Conservation (phyloP, 2,113 vertebrate genomes). For the Macquaria ambigua region DNA sequence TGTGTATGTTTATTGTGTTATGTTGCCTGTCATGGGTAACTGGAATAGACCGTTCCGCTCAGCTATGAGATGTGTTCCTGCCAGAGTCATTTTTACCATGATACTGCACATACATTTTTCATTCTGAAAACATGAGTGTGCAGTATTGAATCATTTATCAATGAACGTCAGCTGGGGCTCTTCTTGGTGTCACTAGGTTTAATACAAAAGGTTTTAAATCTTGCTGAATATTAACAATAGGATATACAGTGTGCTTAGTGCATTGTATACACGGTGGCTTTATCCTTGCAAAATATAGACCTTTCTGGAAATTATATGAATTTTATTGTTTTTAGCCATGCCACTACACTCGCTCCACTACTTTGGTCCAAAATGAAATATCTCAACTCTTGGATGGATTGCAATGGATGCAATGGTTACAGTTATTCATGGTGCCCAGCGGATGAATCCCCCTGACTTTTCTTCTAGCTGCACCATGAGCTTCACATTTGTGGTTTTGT, state of each 20-base stretch:
- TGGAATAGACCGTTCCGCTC: slow-evolving; percentile 7
- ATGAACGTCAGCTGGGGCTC: neutral
- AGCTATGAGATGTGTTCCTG: slow-evolving; percentile 19
- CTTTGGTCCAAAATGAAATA: neutral
- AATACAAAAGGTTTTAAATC: neutral
- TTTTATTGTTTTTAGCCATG: neutral
- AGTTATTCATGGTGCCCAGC: no score
- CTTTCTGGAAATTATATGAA: neutral
- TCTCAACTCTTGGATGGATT: neutral
- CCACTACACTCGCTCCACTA: no score
- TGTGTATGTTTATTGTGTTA: slow-evolving; percentile 37
- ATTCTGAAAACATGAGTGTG: slow-evolving; percentile 17
- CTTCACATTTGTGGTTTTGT: neutral
- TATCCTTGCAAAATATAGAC: neutral
- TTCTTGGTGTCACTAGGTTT: neutral
- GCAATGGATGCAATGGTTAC: neutral
- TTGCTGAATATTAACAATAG: neutral
- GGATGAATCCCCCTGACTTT: neutral
- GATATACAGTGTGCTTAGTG: neutral
- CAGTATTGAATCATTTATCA: slow-evolving; percentile 18
- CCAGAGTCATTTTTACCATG: neutral
- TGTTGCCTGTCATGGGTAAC: slow-evolving; percentile 14
- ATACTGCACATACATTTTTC: neutral
- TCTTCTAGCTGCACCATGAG: neutral
- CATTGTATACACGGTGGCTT: neutral